Base-by-base conservation (phyloP, 2,888 invertebrate species). In the Aphodius sticticus region DNA sequence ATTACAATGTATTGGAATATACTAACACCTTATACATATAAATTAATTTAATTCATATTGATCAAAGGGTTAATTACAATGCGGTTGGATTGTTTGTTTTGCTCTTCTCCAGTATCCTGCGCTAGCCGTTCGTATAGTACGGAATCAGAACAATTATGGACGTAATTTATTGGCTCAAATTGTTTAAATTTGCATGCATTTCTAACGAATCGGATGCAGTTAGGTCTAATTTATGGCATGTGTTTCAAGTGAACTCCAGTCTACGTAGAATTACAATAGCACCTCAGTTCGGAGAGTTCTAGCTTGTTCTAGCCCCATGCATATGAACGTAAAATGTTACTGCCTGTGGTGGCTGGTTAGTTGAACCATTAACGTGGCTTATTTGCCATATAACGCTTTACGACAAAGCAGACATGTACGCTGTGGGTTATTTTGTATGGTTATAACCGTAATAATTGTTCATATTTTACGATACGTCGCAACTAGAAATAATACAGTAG, bases 191-290 rank as follows among this genome's bases (percentile, higher is more conserved):
- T 53, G 53, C 53, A 53, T 53, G 53, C 7, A 53, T 53, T 53
- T 53, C 53, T 53, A 53, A 53, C 53, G 53, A 53, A 53, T 53
- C 53, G 53, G 53, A 53, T 53, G 53, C 12, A 5, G 53, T 53
- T 53, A 53, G 53, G 53, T 53, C 12, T 53, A 53, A 53, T 53
- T 53, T 53, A 53, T 53, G 53, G 53, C 53, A 53, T 53, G 53
- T 53, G 53, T 53, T 53, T 53, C 53, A 53, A 53, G 53, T 53
- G 53, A 53, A 53, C 53, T 53, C 53, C 53, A 53, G 53, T 53
- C 53, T 53, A 53, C 53, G 53, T 53, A 53, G 53, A 53, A 53
- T 53, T 53, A 53, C 53, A 53, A 53, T 53, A 12, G 53, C 53
- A 53, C 53, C 53, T 53, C 53, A 53, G 53, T 53, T 53, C 9